Conservation (phyloP, 2,888 invertebrate species). For the Linyphia triangularis region DNA sequence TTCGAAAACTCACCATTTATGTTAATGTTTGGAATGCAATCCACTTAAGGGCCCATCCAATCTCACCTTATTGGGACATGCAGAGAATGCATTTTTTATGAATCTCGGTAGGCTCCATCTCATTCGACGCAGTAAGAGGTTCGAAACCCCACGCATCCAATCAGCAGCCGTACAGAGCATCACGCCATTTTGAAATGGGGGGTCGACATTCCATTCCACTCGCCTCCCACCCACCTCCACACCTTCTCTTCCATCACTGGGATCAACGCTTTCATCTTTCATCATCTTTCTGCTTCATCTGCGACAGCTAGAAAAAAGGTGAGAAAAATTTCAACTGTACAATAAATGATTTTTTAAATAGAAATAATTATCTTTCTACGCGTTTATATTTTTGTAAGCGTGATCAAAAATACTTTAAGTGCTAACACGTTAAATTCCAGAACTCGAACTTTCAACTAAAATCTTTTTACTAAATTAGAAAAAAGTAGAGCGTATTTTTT, state of each 20-base stretch:
- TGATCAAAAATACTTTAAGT: no score
- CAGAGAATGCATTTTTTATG: conserved; percentile 22
- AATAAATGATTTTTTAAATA: no score
- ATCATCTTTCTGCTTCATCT: conserved; percentile 15
- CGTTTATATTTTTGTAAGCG: no score
- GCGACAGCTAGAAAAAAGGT: conserved; percentile 11
- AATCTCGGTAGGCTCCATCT: conserved; percentile 6
- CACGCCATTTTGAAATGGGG: conserved; percentile 55
- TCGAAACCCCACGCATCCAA: conserved; percentile 47
- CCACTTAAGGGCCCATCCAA: background rate
- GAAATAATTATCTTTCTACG: no score
- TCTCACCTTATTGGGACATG: conserved; percentile 4
- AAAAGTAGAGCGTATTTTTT: no score
- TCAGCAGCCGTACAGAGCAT: conserved; percentile 38
- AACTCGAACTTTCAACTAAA: no score
- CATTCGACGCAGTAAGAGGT: conserved; percentile 44
- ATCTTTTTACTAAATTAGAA: no score
- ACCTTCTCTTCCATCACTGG: conserved; percentile 2
- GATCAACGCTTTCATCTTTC: no score
- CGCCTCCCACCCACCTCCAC: background rate
- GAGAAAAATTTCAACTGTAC: no score
- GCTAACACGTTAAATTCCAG: no score
- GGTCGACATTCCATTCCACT: background rate
- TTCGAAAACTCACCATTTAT: conserved; percentile 4
- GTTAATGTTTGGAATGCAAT: conserved; percentile 6